Evolutionary conservation across 2,888 invertebrate genomes (phyloP).

Genomic region (Caenorhabditis uteleia): DNA sequence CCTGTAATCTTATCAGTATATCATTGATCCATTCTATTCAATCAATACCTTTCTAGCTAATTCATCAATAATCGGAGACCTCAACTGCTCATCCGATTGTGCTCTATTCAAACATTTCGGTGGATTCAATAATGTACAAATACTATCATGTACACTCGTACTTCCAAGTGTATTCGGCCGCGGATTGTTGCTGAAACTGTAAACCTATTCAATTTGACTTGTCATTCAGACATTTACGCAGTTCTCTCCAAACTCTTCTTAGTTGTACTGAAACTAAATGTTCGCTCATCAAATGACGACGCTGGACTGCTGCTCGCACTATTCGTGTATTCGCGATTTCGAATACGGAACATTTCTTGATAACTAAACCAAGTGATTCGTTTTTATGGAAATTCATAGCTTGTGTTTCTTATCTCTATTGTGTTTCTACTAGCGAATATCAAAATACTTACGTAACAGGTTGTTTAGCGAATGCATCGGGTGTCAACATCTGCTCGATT

Average conservation of each 20-base stretch:
- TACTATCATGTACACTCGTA: constrained; percentile 52
- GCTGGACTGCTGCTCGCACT: constrained; percentile 59
- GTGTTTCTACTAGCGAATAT: too few species aligned
- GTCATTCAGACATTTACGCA: not conserved
- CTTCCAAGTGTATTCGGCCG: constrained; percentile 25
- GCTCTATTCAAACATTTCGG: constrained; percentile 50
- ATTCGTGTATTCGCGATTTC: constrained; percentile 60
- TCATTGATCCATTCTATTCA: too few species aligned
- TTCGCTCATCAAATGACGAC: constrained; percentile 53
- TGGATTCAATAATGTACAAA: constrained; percentile 54
- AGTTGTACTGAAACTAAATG: constrained; percentile 43
- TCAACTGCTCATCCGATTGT: constrained; percentile 48
- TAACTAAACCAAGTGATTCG: constrained; percentile 40
- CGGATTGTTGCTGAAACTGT: constrained; percentile 1
- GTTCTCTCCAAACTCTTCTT: constrained; percentile 18
- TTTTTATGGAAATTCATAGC: constrained; percentile 3
- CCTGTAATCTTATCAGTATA: constrained; percentile 11
- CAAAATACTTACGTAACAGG: constrained; percentile 57
- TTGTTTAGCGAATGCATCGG: constrained; percentile 66
- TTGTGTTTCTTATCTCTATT: too few species aligned
- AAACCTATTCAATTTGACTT: not conserved
- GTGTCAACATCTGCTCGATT: constrained; percentile 62
- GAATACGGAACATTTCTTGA: constrained; percentile 64
- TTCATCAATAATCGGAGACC: constrained; percentile 42
- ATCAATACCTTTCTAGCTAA: constrained; percentile 27